These are phyloP conservation scores for Bombylius major DNA, from an alignment of 2,888 invertebrate genomes.

Conservation along the genomic window DNA sequence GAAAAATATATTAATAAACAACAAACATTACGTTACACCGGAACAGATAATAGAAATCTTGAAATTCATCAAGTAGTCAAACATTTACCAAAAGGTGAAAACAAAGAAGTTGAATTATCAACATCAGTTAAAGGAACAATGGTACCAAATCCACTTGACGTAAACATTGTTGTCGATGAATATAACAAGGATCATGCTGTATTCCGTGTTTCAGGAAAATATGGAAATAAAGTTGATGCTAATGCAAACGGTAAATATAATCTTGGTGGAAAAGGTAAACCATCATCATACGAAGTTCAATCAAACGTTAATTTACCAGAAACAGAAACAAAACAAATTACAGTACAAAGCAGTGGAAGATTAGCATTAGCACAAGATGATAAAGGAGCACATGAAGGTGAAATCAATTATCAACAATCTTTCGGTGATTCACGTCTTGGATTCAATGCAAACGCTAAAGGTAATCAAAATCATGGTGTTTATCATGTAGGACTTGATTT, in stretches of 20 bases:
- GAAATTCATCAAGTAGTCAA: constrained; percentile 22
- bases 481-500: constrained; percentile 15
- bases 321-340: constrained; percentile 39
- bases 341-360: constrained; percentile 29
- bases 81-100: constrained; percentile 28
- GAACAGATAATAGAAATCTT: constrained; percentile 33
- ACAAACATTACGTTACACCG: constrained; percentile 34
- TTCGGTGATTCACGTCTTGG: constrained; percentile 15
- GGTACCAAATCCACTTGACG: constrained; percentile 28
- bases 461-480: constrained; percentile 21
- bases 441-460: constrained; percentile 19
- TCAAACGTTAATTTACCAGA: constrained; percentile 43
- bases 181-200: constrained; percentile 25
- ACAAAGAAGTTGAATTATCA: constrained; percentile 22
- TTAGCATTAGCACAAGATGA: constrained; percentile 23
- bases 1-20: constrained; percentile 33
- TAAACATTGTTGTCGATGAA: constrained; percentile 24
- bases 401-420: constrained; percentile 18
- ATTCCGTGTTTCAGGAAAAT: constrained; percentile 37
- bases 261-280: constrained; percentile 26
- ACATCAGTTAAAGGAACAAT: constrained; percentile 25
- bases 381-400: constrained; percentile 16
- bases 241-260: constrained; percentile 38
- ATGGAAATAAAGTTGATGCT: constrained; percentile 35
- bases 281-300: constrained; percentile 39